phyloP scores from a whole-genome alignment of 2,888 invertebrate genomes.

The Margaritifera margaritifera region DNA sequence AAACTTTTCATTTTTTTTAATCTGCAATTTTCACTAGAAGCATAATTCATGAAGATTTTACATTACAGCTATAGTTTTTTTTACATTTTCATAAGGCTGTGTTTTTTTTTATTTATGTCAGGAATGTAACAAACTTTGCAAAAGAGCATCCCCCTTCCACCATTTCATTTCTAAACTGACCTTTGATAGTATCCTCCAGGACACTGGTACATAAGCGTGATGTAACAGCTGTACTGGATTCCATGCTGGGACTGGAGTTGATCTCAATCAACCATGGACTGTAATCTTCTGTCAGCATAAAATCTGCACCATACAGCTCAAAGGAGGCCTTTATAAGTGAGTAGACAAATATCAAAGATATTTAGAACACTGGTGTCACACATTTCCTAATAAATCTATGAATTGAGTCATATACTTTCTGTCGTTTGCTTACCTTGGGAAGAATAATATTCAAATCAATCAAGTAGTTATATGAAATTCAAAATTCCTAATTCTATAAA shows the following conservation, averaged over 20 bases:
- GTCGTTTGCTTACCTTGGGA: too few relatives aligned
- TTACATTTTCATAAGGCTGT: too few relatives aligned
- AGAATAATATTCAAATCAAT: too few relatives aligned
- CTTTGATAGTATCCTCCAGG: constrained; percentile 89
- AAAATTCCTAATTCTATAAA: too few relatives aligned
- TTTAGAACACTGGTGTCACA: not conserved
- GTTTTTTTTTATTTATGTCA: too few relatives aligned
- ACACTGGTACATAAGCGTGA: constrained; percentile 86
- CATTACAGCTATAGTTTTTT: too few relatives aligned
- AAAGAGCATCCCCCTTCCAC: not conserved
- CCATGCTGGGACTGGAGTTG: constrained; percentile 88
- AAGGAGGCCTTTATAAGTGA: constrained; percentile 81
- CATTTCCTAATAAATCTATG: not conserved
- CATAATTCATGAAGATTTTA: too few relatives aligned
- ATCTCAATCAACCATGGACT: constrained; percentile 93
- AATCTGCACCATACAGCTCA: constrained; percentile 94
- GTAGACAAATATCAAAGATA: not conserved
- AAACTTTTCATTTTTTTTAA: too few relatives aligned
- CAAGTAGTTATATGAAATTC: too few relatives aligned
- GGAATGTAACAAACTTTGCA: not conserved
- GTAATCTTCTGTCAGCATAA: constrained; percentile 86
- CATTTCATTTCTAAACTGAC: constrained; percentile 72
- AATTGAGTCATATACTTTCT: too few relatives aligned
- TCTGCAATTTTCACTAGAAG: too few relatives aligned
- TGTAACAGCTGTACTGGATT: constrained; percentile 89